Evolutionary conservation across 2,888 invertebrate species (phyloP), one percentile per base, ranked within the genome.

Genomic region (Copidosoma aretas): DNA sequence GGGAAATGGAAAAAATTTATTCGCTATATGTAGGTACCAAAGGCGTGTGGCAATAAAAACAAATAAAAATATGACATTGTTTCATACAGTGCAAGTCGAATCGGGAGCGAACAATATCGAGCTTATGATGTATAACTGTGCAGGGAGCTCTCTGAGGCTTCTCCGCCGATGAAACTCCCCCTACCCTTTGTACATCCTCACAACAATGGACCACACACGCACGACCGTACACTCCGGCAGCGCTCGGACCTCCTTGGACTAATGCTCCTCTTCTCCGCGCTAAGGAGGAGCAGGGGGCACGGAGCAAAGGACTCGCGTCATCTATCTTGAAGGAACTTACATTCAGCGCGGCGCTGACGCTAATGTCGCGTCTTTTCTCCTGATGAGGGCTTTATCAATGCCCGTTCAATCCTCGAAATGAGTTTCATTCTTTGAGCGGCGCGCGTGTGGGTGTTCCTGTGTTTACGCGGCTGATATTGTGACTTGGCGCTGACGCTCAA

Each of bases 321-420:
- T 82, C 78, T 77, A 79, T 81, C 80, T 79, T 79, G 73, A 76
- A 76, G 75, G 74, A 75, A 71, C 75, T 79, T 76, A 75, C 76
- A 78, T 80, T 80, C 79, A 78, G 68, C 5, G 4, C 24, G 14
- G 12, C 17, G 24, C 21, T 76, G 79, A 79, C 81, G 78, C 78
- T 80, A 78, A 80, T 79, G 78, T 78, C 73, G 75, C 74, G 65
- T 68, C 58, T 72, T 72, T 74, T 71, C 70, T 74, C 70, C 65
- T 25, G 63, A 70, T 67, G 60, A 71, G 62, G 71, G 72, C 75
- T 75, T 46, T 75, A 76, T 77, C 73, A 71, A 71, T 64, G 60
- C 65, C 73, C 65, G 71, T 68, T 68, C 68, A 52, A 68, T 70
- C 64, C 56, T 52, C 64, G 62, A 65, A 72, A 70, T 70, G 70